Conservation (phyloP, 2,888 invertebrate genomes). For the Bombyx huttoni region DNA sequence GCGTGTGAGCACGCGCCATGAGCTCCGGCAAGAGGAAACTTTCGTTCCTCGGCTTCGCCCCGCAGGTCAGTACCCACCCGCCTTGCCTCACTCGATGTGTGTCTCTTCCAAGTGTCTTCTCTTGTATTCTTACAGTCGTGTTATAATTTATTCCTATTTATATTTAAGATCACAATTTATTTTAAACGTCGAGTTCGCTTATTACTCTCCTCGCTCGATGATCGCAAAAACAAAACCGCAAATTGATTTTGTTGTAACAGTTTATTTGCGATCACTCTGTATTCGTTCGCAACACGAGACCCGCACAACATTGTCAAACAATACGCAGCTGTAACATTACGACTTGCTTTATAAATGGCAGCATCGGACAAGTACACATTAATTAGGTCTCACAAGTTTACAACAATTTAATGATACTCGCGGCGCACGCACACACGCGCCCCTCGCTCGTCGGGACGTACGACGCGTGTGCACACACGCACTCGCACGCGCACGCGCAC, state of each 20-base stretch:
- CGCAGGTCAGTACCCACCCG: constrained; percentile 60
- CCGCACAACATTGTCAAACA: not conserved
- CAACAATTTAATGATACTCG: not conserved
- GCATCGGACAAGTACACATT: not conserved
- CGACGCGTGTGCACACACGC: too few relatives aligned
- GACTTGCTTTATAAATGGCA: not conserved
- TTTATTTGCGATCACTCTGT: not conserved
- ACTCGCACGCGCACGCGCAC: not conserved
- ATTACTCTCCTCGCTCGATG: not conserved
- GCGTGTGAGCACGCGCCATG: constrained; percentile 20
- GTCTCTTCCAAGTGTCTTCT: not conserved
- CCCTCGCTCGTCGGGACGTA: not conserved
- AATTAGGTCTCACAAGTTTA: not conserved
- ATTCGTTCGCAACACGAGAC: not conserved
- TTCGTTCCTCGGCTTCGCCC: constrained; percentile 80
- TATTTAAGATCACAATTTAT: too few relatives aligned
- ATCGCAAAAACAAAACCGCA: not conserved
- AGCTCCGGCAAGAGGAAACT: constrained; percentile 78
- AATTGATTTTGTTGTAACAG: not conserved
- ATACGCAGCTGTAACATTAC: not conserved
- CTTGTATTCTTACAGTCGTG: not conserved
- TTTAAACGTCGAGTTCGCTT: not conserved
- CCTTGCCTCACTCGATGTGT: not conserved
- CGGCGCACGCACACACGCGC: not conserved
- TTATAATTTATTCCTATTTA: not conserved